These are phyloP conservation scores for Formicarius rufipectus DNA, from an alignment of 2,113 vertebrate species.

Conservation along the genomic window DNA sequence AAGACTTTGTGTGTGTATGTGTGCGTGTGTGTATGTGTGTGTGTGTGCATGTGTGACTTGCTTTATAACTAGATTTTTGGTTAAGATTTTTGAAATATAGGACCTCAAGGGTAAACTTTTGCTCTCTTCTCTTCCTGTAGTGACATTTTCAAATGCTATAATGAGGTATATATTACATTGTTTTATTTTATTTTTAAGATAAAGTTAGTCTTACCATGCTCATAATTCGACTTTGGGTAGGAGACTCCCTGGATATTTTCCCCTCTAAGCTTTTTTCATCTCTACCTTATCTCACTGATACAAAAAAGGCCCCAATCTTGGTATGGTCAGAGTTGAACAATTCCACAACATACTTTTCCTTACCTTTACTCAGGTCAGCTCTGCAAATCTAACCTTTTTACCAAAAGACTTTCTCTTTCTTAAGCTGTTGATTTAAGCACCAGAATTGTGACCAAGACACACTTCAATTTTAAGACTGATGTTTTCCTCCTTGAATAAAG, in stretches of 20 bases:
- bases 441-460: not conserved
- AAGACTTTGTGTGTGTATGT: not conserved
- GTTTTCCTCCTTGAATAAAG: not conserved
- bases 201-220: not conserved
- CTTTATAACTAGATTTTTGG: not conserved
- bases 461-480: not conserved
- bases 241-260: not conserved
- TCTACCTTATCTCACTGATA: not conserved
- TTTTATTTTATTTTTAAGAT: not conserved
- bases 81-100: not conserved
- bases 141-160: not conserved
- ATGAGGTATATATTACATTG: not conserved
- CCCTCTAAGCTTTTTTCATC: not conserved
- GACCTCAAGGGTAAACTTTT: not conserved
- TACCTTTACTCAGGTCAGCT: not conserved
- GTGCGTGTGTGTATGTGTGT: not conserved
- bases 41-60: not conserved
- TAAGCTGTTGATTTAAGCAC: not conserved
- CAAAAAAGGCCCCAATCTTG: rapidly evolving
- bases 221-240: not conserved
- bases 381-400: not conserved
- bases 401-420: not conserved
- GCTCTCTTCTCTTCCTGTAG: not conserved
- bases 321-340: not conserved
- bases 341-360: not conserved